Percentiles rank a stretch among this genome's conserved stretches.
These are phyloP conservation scores for Ptychoptera contaminata DNA, from an alignment of 2,888 invertebrate species.

Conservation along the genomic window DNA sequence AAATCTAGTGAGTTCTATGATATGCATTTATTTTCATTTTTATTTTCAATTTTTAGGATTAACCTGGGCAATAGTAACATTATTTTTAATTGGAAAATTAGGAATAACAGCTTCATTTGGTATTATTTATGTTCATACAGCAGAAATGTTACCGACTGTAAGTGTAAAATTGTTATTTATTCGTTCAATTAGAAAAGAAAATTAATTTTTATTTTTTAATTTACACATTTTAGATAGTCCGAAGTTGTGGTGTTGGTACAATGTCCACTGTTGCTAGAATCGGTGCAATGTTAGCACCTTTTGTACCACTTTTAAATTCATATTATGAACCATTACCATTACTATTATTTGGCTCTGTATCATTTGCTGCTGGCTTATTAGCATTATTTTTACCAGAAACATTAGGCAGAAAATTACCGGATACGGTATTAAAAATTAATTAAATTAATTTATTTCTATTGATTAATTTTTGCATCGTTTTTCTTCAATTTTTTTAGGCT, in stretches of 20 bases:
- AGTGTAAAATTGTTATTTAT: neutral
- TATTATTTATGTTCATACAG: slow-evolving; percentile 41
- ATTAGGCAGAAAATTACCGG: slow-evolving; percentile 40
- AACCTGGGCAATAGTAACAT: slow-evolving; percentile 35
- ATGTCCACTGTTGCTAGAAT: slow-evolving; percentile 41
- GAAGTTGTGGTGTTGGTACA: slow-evolving; percentile 42
- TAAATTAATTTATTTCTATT: too few species aligned
- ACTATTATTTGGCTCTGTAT: slow-evolving; percentile 36
- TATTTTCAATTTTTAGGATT: slow-evolving; percentile 24
- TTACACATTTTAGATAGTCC: slow-evolving; percentile 23
- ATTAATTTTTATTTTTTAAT: neutral
- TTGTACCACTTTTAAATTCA: slow-evolving; percentile 35
- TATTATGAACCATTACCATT: slow-evolving; percentile 33
- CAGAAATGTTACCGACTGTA: slow-evolving; percentile 32
- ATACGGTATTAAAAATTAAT: slow-evolving; percentile 33
- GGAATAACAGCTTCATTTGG: slow-evolving; percentile 47
- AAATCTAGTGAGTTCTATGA: slow-evolving; percentile 2
- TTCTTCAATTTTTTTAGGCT: too few species aligned
- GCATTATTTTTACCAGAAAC: slow-evolving; percentile 47
- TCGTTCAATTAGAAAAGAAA: neutral
- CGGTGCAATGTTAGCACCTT: slow-evolving; percentile 45
- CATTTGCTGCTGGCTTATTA: slow-evolving; percentile 35
- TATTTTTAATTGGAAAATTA: slow-evolving; percentile 46
- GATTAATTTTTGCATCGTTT: too few species aligned
- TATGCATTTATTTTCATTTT: slow-evolving; percentile 4